Evolutionary conservation across 1,140 invertebrate genomes (phyloP), one percentile per base, ranked within the genome.

Genomic region (Ostrea denselamellosa): DNA sequence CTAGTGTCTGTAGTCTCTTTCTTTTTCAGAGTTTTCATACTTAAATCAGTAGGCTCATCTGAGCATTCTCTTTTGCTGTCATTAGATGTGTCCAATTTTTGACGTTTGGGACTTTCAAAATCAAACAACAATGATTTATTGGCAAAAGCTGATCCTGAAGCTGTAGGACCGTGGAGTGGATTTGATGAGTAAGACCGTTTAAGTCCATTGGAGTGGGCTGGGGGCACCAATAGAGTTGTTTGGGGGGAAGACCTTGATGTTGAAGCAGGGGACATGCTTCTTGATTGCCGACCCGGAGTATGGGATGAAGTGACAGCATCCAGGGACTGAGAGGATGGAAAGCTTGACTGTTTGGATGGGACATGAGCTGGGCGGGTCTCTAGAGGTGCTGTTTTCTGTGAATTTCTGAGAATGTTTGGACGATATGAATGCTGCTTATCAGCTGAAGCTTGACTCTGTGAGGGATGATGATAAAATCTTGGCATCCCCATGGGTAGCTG

Each of bases 11-110:
- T 19, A 19, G 85, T 34, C 10, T 58, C 68, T 34, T 19, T 87
- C 85, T 86, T 88, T 53, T 87, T 77, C 52, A 89, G 85, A 28
- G 90, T 90, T 89, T 91, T 90, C 90, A 91, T 90, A 85, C 90
- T 90, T 58, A 91, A 83, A 81, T 91, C 89, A 65, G 86, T 85
- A 17, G 90, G 88, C 62, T 90, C 85, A n/a, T 90, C 87, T 84
- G 54, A 56, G n/a, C 85, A 82, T 85, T 58, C 25, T 83, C 25
- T 83, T 58, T 34, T 88, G 52, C 51, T 85, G 14, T 34, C 77
- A 34, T 10, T 28, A 25, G 44, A 81, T 58, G 56, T 54, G 14
- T 89, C 88, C 28, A 85, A 28, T 71, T 65, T 89, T 22, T 58
- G 83, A 85, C 87, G 68, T 68, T 90, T 89, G 83, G 87, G 54